Evolutionary conservation across 2,888 invertebrate species (phyloP).

Genomic region (Lycaena phlaeas): DNA sequence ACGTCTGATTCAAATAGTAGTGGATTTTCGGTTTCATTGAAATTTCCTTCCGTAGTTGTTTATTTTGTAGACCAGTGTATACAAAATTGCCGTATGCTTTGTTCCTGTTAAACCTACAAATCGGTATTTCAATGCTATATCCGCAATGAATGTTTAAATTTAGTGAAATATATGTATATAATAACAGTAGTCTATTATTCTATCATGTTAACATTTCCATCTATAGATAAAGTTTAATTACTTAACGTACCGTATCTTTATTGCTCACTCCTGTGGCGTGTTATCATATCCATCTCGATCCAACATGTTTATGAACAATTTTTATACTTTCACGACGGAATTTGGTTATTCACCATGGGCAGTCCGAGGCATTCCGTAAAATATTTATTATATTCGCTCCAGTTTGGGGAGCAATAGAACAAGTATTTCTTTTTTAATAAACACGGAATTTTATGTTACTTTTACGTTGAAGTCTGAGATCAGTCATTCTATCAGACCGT

Average conservation of each 20-base stretch:
- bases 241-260: conserved; percentile 30
- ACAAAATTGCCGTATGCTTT: no score
- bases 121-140: no score
- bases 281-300: conserved; percentile 27
- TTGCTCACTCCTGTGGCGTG: conserved; percentile 31
- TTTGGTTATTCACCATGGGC: conserved; percentile 26
- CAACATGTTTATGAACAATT: conserved; percentile 28
- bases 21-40: no score
- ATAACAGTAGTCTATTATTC: conserved; percentile 23
- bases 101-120: no score
- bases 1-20: no score
- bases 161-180: conserved; percentile 6
- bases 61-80: no score
- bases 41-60: no score
- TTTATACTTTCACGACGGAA: conserved; percentile 27
- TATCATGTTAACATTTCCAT: conserved; percentile 22
- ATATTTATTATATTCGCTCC: background rate
- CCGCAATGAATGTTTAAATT: background rate
- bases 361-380: background rate
- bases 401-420: background rate
- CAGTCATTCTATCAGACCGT: conserved; percentile 36
- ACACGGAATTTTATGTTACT: conserved; percentile 11
- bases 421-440: background rate
- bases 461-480: conserved; percentile 25
- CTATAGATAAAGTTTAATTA: conserved; percentile 29